A percentile compares a stretch with the other conserved stretches of the same genome.
Evolutionary conservation across 2,888 invertebrate genomes (phyloP).

Genomic region (Drosophila ochracea): DNA sequence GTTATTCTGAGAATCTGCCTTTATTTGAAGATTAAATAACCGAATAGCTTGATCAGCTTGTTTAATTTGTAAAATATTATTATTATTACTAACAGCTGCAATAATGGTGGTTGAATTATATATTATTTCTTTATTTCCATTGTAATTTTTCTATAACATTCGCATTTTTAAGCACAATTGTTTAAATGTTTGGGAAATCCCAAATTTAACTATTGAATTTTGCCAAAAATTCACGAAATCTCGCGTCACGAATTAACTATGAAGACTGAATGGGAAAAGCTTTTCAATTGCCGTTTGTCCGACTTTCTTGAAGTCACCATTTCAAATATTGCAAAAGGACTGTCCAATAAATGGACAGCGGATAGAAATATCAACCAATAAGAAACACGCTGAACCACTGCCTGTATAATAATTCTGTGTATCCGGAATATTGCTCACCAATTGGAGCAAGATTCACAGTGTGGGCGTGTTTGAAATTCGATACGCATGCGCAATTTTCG

Average conservation of each 20-base stretch:
- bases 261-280: constrained; percentile 56
- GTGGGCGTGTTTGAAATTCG: constrained; percentile 21
- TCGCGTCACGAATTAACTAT: constrained; percentile 51
- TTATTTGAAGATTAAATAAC: not conserved
- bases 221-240: constrained; percentile 38
- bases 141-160: not conserved
- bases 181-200: not conserved
- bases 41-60: not conserved
- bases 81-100: not conserved
- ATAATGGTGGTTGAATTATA: not conserved
- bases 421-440: constrained; percentile 17
- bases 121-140: not conserved
- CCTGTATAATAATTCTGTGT: not conserved
- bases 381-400: not conserved
- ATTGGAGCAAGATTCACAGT: constrained; percentile 5
- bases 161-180: constrained; percentile 1
- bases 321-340: constrained; percentile 1
- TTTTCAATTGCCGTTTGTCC: constrained; percentile 22
- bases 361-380: constrained; percentile 23
- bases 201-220: not conserved
- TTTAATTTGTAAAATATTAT: not conserved
- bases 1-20: not conserved
- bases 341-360: constrained; percentile 21
- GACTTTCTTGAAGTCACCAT: constrained; percentile 9
- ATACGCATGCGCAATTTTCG: constrained; percentile 32